Evolutionary conservation across 2,113 vertebrate species (phyloP), one percentile per base, ranked within the genome.

Genomic region (Myotis lucifugus): DNA sequence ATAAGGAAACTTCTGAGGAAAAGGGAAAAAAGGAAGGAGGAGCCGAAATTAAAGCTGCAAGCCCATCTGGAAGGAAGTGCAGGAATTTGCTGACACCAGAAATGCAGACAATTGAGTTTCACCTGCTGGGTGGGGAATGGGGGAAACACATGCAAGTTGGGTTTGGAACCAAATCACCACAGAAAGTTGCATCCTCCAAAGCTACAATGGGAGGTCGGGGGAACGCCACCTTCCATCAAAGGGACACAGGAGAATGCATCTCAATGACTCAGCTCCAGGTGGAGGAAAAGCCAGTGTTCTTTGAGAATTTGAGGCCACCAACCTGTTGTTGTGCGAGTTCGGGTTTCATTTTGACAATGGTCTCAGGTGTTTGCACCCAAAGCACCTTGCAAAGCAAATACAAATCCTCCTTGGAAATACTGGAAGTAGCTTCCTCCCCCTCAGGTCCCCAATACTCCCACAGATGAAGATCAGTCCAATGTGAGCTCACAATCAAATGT

Each of bases 31-130:
- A 11, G 21, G 13, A 21, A 59, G 37, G 42, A 46, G 12, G 27
- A 29, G 69, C 61, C 4, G 13, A 23, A 15, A 18, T 6, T 0
- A 6, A 18, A 4, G 50, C 5, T 6, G 23, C 32, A 1, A 11
- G n/a, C 23, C 29, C 27, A 19, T 46, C 42, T 14, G 2, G n/a
- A 32, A 67, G 61, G 12, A 9, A 56, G 19, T 5, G 3, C 50
- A 6, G 64, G 2, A 5, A 2, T 29, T 5, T 27, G 64, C 12
- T 9, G 52, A 50, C 14, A 0, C 29, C 66, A 25, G 66, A 52
- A 34, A 32, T 2, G 5, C 46, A 37, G 14, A 21, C 46, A 37
- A 61, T 0, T 3, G 25, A 59, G 14, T 17, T 40, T n/a, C 40
- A 8, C 3, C 37, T 9, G 48, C 56, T 48, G 46, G 18, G 27